A percentile compares a stretch with the other conserved stretches of the same genome.
Conservation (phyloP, 2,888 invertebrate species). For the Iselma pallidipennis region DNA sequence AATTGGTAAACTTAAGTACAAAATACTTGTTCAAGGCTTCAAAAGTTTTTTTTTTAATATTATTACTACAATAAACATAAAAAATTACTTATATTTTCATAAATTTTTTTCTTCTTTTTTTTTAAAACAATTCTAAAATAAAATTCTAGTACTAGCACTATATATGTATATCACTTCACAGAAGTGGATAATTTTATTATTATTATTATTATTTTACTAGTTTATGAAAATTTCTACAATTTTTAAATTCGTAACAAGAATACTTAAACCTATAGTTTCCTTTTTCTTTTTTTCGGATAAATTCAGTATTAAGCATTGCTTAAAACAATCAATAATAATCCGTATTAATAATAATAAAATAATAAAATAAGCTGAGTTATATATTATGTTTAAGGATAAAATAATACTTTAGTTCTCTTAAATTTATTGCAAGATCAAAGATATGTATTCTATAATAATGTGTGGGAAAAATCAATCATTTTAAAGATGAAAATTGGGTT, state of each 20-base stretch:
- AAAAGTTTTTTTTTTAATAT: background rate
- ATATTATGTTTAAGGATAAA: conserved; percentile 14
- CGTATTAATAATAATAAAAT: conserved; percentile 13
- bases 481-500: background rate
- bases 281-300: conserved; percentile 22
- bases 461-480: background rate
- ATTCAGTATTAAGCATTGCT: conserved; percentile 28
- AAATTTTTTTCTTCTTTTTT: background rate
- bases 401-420: conserved; percentile 17
- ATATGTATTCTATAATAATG: conserved; percentile 39
- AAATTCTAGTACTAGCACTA: conserved; percentile 24
- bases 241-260: conserved; percentile 53
- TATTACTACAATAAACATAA: background rate
- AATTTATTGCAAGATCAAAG: conserved; percentile 46
- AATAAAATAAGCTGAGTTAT: conserved; percentile 19
- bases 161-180: conserved; percentile 42
- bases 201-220: conserved; percentile 20
- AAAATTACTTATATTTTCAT: background rate
- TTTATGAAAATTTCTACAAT: conserved; percentile 38
- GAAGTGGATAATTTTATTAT: conserved; percentile 37
- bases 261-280: conserved; percentile 46
- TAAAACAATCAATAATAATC: conserved; percentile 18
- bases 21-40: background rate
- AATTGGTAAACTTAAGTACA: conserved; percentile 1
- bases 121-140: conserved; percentile 10